Evolutionary conservation across 2,797 vertebrate species (phyloP), one percentile per base, ranked within the genome.

Genomic region (Staurois parvus): DNA sequence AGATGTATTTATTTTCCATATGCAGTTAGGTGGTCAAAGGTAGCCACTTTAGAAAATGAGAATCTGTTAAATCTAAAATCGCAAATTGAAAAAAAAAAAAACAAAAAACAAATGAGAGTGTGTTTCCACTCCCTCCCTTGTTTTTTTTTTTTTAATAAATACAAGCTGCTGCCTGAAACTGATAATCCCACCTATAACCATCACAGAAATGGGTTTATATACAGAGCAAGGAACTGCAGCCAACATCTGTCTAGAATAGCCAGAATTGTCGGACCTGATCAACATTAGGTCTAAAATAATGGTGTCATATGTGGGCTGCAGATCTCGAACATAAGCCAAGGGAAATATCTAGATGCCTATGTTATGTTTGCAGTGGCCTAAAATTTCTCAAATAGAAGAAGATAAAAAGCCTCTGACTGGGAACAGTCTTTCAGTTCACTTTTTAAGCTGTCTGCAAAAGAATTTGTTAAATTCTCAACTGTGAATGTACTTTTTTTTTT

Each of bases 401-500:
- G n/a, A 66, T 29, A 28, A 15, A 29, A 66, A 12, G n/a, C n/a
- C 59, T 26, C 59, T 0, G 59, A 64, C 17, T 11, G 10, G 59
- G 26, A 66, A 66, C 1, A 26, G 24, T 66, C 28, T 79, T 48
- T 79, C 34, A 42, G 12, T 42, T 81, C 34, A 72, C 37, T 72
- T 80, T 45, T 59, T 70, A 45, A 62, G 68, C 68, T 78, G 7
- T 78, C 13, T 52, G 68, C 48, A 48, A 6, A 29, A 40, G 15
- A 42, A 89, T 59, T 88, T 93, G 91, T 93, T 93, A 94, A 93
- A 85, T 90, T 90, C 86, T 83, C 88, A 85, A 85, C 80, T 87
- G 80, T 85, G 84, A 83, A 87, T 85, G 83, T 84, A 72, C 85
- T 84, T 85, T 85, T 85, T 77, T 91, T 87, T 80, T 90, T 93